These are phyloP conservation scores for Craniophora ligustri DNA, from an alignment of 2,888 invertebrate genomes.

Conservation along the genomic window DNA sequence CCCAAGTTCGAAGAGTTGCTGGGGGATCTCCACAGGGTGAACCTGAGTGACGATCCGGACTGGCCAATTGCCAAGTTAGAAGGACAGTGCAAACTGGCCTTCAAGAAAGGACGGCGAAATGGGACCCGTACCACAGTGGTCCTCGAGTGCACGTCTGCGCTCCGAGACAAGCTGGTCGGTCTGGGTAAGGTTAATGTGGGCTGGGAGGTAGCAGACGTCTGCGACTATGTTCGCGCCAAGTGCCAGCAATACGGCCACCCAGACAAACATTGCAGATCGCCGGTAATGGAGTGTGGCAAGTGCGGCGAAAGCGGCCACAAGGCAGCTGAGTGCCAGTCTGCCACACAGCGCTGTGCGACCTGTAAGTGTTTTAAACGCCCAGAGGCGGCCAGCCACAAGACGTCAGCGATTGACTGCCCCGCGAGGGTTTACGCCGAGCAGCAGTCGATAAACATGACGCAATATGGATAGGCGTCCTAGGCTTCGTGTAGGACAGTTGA, in stretches of 20 bases:
- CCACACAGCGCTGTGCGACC: no score
- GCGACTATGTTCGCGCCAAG: conserved; percentile 23
- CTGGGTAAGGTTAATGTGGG: conserved; percentile 15
- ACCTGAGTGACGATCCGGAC: conserved; percentile 31
- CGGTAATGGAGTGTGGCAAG: conserved; percentile 18
- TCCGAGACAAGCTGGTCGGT: background rate
- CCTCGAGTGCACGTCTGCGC: background rate
- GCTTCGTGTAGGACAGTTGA: no score
- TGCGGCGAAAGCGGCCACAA: conserved; percentile 46
- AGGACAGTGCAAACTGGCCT: conserved; percentile 19
- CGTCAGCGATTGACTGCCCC: no score
- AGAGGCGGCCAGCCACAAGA: no score
- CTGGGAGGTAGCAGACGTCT: conserved; percentile 26
- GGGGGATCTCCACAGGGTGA: conserved; percentile 3
- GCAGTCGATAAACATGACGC: no score
- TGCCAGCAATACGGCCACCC: conserved; percentile 64
- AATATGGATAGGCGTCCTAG: no score
- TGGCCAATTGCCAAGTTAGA: no score
- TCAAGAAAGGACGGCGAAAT: background rate
- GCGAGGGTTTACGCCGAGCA: no score
- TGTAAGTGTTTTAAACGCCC: no score
- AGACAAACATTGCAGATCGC: conserved; percentile 46
- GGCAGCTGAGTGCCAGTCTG: conserved; percentile 11
- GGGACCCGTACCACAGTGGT: background rate
- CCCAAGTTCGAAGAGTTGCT: background rate